Evolutionary conservation across 2,888 invertebrate genomes (phyloP).

Genomic region (Steinernema carpocapsae): DNA sequence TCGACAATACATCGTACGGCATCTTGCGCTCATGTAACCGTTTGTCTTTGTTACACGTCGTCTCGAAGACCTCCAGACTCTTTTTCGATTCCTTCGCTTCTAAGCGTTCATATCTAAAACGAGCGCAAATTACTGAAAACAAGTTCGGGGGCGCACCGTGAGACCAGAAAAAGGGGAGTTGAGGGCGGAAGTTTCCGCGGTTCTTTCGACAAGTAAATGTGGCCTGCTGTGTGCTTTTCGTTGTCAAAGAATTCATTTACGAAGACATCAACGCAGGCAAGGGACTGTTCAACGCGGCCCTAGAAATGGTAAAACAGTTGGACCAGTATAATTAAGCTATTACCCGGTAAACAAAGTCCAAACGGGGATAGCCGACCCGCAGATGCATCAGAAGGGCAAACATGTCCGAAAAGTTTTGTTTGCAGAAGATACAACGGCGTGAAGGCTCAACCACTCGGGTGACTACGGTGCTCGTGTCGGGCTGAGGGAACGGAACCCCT

Average conservation of each 20-base stretch:
- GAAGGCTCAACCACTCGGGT: slow-evolving; percentile 11
- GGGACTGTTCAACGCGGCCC: not conserved
- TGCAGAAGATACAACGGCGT: slow-evolving; percentile 5
- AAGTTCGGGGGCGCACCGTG: not conserved
- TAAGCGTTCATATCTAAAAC: not conserved
- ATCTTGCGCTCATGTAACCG: not conserved
- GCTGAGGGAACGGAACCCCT: slow-evolving; percentile 2
- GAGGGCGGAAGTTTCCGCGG: not conserved
- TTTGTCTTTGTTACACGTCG: not conserved
- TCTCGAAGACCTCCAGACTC: not conserved
- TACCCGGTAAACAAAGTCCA: slow-evolving; percentile 25
- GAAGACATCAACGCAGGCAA: slow-evolving; percentile 8
- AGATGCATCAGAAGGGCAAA: slow-evolving; percentile 12
- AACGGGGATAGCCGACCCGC: slow-evolving; percentile 4
- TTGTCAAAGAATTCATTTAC: slow-evolving; percentile 5
- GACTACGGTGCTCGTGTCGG: not conserved
- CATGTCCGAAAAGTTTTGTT: slow-evolving; percentile 13
- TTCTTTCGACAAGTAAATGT: not conserved
- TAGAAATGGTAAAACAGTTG: not conserved
- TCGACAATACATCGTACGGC: not conserved
- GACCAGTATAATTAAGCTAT: not conserved
- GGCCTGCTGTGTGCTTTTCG: not conserved
- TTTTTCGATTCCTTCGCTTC: not conserved
- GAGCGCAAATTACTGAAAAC: not conserved
- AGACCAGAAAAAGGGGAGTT: not conserved